Conservation (phyloP, 2,888 invertebrate species). For the Drosophila cracens region DNA sequence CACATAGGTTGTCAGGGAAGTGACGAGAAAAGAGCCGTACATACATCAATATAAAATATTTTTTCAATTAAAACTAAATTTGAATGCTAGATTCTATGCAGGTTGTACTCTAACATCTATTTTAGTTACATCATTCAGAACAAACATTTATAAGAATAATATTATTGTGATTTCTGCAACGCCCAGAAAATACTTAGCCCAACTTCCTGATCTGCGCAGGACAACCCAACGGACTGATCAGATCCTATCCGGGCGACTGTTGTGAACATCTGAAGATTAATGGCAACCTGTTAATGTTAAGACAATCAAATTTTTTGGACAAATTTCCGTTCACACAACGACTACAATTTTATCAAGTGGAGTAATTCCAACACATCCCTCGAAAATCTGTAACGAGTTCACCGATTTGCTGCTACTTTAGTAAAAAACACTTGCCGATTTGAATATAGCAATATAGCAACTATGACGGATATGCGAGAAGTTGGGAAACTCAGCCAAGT, state of each 20-base stretch:
- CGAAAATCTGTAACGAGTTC: neutral
- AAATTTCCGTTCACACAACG: neutral
- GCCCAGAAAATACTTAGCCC: neutral
- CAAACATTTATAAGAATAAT: neutral
- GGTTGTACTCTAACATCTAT: neutral
- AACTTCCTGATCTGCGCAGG: neutral
- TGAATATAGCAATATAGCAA: neutral
- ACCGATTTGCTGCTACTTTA: neutral
- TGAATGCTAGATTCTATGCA: neutral
- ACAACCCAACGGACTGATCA: neutral
- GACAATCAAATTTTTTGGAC: neutral
- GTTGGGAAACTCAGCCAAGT: neutral
- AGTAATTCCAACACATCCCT: neutral
- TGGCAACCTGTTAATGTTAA: neutral
- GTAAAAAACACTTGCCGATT: neutral
- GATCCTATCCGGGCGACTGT: no score
- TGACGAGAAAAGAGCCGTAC: neutral
- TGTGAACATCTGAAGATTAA: neutral
- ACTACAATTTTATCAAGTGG: no score
- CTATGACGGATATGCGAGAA: neutral
- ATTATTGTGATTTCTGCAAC: neutral
- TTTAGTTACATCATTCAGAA: neutral
- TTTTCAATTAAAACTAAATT: neutral
- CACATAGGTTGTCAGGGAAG: conserved; percentile 36
- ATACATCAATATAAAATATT: neutral